Evolutionary conservation across 2,888 invertebrate genomes (phyloP), one percentile per base, ranked within the genome.

Genomic region (Archips xylosteana): DNA sequence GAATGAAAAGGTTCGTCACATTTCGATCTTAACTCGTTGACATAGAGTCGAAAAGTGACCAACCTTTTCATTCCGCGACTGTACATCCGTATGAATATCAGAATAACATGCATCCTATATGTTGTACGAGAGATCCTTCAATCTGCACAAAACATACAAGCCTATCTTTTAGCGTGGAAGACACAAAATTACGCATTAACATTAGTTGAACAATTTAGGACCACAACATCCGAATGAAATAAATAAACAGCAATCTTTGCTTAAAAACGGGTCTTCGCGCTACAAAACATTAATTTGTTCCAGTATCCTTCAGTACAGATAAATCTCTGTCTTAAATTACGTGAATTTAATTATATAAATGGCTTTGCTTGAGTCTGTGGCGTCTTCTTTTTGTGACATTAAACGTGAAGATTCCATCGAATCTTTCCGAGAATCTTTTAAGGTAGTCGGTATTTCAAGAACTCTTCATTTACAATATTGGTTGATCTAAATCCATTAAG

Each of bases 311-410:
- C 67, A n/a, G 49, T 61, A 71, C 54, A 74, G 69, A 76, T 78
- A 77, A 76, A 76, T 78, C 67, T 63, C 72, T 79, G 75, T 76
- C 76, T 74, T 78, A 77, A 75, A 76, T 79, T 78, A 75, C 69
- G 65, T 73, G 75, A 77, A 78, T 77, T 75, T 78, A 82, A 82
- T 83, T 80, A 80, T 75, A 70, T 77, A 77, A 83, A 80, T 77
- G 77, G 76, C 54, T 74, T 77, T 79, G 77, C 78, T 81, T 77
- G 77, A 83, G 81, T 82, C 65, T 69, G 69, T 57, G 54, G 75
- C 68, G 73, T 76, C 71, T 71, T 70, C 78, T 75, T 71, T 71
- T 71, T 66, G 75, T 68, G 75, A 67, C 70, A 32, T 51, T 60
- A 51, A 64, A 73, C 59, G 68, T 69, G 60, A 72, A 68, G 62